Percentiles rank a stretch among this genome's conserved stretches.
Conservation (phyloP, 2,113 vertebrate genomes). For the Laticauda laticaudata region DNA sequence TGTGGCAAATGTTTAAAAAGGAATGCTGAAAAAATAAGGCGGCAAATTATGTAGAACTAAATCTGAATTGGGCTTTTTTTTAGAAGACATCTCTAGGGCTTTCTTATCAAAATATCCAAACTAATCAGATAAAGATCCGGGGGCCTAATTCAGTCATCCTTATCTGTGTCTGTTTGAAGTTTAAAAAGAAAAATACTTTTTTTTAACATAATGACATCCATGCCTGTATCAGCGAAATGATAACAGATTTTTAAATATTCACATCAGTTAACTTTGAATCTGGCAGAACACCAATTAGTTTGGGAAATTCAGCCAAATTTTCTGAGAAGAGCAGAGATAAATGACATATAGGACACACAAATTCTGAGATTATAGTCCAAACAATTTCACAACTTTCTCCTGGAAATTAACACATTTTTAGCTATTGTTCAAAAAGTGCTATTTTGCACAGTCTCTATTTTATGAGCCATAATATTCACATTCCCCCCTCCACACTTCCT, state of each 20-base stretch:
- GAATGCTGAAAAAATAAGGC: constrained; percentile 36
- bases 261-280: not conserved
- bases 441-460: not conserved
- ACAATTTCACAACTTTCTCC: constrained; percentile 21
- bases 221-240: constrained; percentile 11
- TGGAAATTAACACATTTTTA: not conserved
- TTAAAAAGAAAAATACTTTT: not conserved
- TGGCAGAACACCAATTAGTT: constrained; percentile 3
- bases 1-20: constrained; percentile 55
- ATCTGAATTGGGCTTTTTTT: not conserved
- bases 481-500: not conserved
- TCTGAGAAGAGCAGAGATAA: constrained; percentile 4
- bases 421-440: not conserved
- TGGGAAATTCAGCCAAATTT: not conserved
- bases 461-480: not conserved
- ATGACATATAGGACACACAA: constrained; percentile 30
- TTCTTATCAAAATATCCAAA: not conserved
- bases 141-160: not conserved
- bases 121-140: not conserved
- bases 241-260: not conserved
- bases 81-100: not conserved
- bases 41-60: not conserved
- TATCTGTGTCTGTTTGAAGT: not conserved
- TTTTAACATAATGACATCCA: not conserved
- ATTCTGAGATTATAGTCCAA: constrained; percentile 15